Evolutionary conservation across 2,797 vertebrate genomes (phyloP).

Genomic region (Dermochelys coriacea): DNA sequence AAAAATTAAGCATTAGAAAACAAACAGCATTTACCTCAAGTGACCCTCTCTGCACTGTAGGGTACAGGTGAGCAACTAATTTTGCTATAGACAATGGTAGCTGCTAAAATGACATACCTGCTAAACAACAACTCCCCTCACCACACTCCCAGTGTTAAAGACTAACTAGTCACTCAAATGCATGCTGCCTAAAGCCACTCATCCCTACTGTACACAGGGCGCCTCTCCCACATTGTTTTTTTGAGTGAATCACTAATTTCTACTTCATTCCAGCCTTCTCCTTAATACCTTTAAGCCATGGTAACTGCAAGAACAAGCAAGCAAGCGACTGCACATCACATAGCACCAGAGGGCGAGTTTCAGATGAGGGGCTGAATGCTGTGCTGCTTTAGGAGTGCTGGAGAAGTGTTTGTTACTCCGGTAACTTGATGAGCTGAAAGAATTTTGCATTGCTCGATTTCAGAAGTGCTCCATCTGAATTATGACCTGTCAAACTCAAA

Average conservation of each 20-base stretch:
- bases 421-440: neutral
- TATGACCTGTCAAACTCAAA: neutral
- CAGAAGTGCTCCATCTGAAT: neutral
- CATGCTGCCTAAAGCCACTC: accelerated
- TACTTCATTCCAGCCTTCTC: constrained; percentile 23
- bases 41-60: neutral
- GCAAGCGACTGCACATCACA: neutral
- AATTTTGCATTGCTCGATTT: neutral
- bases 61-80: neutral
- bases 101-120: neutral
- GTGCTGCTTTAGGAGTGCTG: neutral
- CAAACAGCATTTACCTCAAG: neutral
- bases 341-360: neutral
- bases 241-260: neutral
- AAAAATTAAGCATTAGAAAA: constrained; percentile 18
- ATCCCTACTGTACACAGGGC: neutral
- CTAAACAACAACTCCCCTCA: neutral
- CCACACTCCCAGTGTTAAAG: neutral
- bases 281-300: neutral
- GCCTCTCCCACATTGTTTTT: neutral
- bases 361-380: neutral
- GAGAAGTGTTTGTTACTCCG: no score
- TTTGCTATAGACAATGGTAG: neutral
- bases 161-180: neutral
- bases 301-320: neutral